Evolutionary conservation across 2,888 invertebrate species (phyloP), one percentile per base, ranked within the genome.

Genomic region (Athripsodes cinereus): DNA sequence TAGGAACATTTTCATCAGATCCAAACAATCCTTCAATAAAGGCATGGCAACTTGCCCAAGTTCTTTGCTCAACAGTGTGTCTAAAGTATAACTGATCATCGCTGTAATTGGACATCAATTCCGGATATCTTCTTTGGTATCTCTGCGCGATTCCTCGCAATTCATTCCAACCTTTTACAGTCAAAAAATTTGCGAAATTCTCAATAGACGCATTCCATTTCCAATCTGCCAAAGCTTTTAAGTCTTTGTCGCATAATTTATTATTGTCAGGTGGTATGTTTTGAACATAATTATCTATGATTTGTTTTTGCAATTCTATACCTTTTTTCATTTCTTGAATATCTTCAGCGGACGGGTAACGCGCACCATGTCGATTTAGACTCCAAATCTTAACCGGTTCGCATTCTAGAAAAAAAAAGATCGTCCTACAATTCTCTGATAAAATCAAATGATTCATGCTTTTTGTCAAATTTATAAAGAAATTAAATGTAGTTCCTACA

Each of bases 311-410:
- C 5, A 89, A 70, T 10, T 74, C 73, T 0, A 79, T 75, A 10
- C 88, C 71, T n/a, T 74, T 68, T 22, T 75, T 72, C 57, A 88
- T 77, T 18, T 72, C 72, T 2, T 68, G 65, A 1, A 86, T 84
- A 31, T 78, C 79, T 3, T 70, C 70, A n/a, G 65, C 67, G 1
- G 79, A 75, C 0, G 90, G 87, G 65, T 85, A 78, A 52, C 85
- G 76, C 44, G 88, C 85, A 2, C 89, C 90, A 66, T 89, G 87
- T 1, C 88, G 77, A 61, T 82, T 80, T 11, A 87, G 66, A 46
- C 85, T 80, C 90, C 90, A 91, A 34, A 89, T 73, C 67, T 87
- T 87, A 1, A 82, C 73, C 0, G 89, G 82, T 64, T 79, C 75
- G 66, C 90, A 91, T 66, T 82, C 88, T 88, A 65, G 20, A 26